Base-by-base conservation (phyloP, 2,888 invertebrate species). In the Philereme vetulata region DNA sequence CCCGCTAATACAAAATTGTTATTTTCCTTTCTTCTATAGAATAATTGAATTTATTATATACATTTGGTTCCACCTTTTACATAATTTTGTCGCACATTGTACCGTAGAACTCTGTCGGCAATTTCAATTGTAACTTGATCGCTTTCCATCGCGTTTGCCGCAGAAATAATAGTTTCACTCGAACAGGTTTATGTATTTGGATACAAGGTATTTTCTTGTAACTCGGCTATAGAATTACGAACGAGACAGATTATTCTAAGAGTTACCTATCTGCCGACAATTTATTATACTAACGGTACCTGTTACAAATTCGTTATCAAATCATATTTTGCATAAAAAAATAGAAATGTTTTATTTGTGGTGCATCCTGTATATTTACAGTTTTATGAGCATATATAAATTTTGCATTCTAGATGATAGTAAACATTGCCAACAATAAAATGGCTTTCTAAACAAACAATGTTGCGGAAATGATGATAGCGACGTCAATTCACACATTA, bases 51-150 rank as follows among this genome's bases (percentile, higher is more conserved):
- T 21, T 21, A 21, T 21, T 21, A 21, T 1, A 21, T 21, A 2
- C 1, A 21, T 21, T 21, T 2, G 21, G 21, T 2, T 1, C 21
- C 21, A 21, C 21, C 2, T 21, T 21, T 21, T 21, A 21, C 21
- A 38, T 38, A 38, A 35, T 38, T 4, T 36, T 47, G 32, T 44
- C 34, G 9, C 43, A 44, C 40, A 48, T 44, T 52, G 56, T 56
- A 77, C 68, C 70, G 67, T 72, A 77, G 78, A 44, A 59, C 59
- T 67, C 56, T 62, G 65, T 67, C 59, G 62, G 65, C 62, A 61
- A 80, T 82, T 85, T 82, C 80, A 79, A 82, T 83, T 76, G 85
- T 78, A 81, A 82, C 79, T 74, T 75, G 78, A 84, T 84, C 76
- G 82, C 81, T 86, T 85, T 86, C 85, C 78, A 70, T 59, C 70